Evolutionary conservation across 2,888 invertebrate genomes (phyloP), one percentile per base, ranked within the genome.

Genomic region (Mystacides longicornis): DNA sequence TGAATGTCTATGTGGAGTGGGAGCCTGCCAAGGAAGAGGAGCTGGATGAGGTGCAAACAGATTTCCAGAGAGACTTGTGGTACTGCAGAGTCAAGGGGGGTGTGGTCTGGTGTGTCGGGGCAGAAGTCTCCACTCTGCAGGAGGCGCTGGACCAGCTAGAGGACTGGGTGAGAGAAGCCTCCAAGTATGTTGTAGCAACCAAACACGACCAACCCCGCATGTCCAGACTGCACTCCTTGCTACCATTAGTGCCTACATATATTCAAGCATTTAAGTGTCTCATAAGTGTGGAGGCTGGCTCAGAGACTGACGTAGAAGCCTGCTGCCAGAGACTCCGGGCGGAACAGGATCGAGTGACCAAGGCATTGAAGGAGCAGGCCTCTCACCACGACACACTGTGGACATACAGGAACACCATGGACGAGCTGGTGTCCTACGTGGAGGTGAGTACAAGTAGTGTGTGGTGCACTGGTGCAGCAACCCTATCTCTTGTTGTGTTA

Each of bases 1-100:
- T 89, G 22, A 77, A 79, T 58, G 85, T 87, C 5, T 82, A 86
- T 65, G 75, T 83, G 9, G 80, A 79, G 63, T 89, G 83, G 83
- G 86, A 89, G 64, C 83, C 85, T 0, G 77, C 31, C 27, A 50
- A 51, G 18, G 49, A 54, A 14, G 48, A 47, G 50, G 52, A 56
- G 19, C 27, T 33, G 18, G 37, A 57, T 1, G 31, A 23, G 2
- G 45, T 56, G 2, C n/a, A 46, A 9, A 48, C 51, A 37, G 49
- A 51, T 23, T 60, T 58, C 43, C 23, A 60, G 1, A 55, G 54
- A 45, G 60, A 58, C 42, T 46, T 49, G 31, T 27, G 23, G 18
- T 60, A 54, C 27, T 20, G 54, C 9, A 43, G 50, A 45, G 19
- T 60, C 23, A 60, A 56, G 43, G 46, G 19, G 20, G n/a, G 48